These are phyloP conservation scores for Lampris megalopsis DNA, from an alignment of 2,113 vertebrate genomes.

Conservation along the genomic window DNA sequence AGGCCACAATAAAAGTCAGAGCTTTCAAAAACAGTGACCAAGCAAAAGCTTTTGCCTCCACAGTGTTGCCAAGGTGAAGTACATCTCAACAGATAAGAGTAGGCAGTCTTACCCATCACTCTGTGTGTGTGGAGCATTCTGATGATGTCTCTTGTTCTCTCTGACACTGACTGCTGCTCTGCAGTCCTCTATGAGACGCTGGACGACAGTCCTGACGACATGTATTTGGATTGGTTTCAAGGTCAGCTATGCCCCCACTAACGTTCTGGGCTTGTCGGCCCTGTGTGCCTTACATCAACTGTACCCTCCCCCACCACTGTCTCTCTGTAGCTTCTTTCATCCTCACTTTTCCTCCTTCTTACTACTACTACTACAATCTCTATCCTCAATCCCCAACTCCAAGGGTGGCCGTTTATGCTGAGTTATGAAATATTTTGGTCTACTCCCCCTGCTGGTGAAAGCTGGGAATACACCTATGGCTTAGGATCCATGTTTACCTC, in stretches of 20 bases:
- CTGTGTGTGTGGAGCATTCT: slow-evolving; percentile 35
- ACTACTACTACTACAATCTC: slow-evolving; percentile 28
- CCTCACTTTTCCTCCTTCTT: slow-evolving; percentile 30
- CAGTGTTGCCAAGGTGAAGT: slow-evolving; percentile 10
- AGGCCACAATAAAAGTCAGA: neutral
- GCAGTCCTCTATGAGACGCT: slow-evolving; percentile 82
- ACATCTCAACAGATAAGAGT: neutral
- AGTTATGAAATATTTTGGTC: slow-evolving; percentile 39
- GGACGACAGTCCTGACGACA: slow-evolving; percentile 84
- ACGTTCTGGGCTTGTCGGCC: slow-evolving; percentile 54
- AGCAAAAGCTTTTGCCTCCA: slow-evolving; percentile 17
- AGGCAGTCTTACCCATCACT: slow-evolving; percentile 19
- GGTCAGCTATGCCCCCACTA: slow-evolving; percentile 78
- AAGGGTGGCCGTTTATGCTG: slow-evolving; percentile 41
- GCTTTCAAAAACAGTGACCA: neutral
- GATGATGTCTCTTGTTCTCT: slow-evolving; percentile 79
- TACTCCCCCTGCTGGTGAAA: slow-evolving; percentile 36
- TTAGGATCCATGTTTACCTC: slow-evolving; percentile 47
- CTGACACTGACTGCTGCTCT: slow-evolving; percentile 67
- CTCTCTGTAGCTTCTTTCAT: slow-evolving; percentile 47
- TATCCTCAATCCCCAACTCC: slow-evolving; percentile 34
- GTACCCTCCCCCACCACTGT: slow-evolving; percentile 46
- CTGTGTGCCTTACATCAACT: slow-evolving; percentile 42
- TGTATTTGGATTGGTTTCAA: slow-evolving; percentile 86
- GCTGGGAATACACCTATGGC: slow-evolving; percentile 52